Evolutionary conservation across 1,140 invertebrate species (phyloP).

Genomic region (Sminthurides bifidus): DNA sequence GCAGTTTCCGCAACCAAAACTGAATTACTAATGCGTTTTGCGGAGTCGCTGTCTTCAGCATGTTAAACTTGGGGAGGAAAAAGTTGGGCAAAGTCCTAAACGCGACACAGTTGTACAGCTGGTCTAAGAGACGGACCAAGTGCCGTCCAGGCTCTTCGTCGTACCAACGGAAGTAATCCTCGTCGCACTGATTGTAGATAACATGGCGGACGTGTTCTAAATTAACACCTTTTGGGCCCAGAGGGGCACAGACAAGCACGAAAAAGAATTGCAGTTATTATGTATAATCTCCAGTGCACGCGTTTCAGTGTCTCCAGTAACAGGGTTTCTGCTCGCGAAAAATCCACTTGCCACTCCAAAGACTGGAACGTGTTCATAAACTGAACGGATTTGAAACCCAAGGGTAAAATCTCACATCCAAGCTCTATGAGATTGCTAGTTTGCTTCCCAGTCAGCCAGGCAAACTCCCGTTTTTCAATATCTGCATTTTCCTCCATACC

Average conservation of each 20-base stretch:
- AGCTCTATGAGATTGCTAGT: constrained; percentile 10
- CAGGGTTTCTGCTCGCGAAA: constrained; percentile 11
- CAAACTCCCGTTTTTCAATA: not conserved
- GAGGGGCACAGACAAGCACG: constrained; percentile 52
- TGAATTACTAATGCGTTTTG: constrained; percentile 50
- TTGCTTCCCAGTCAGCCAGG: constrained; percentile 3
- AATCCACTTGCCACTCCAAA: constrained; percentile 22
- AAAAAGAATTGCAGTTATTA: constrained; percentile 18
- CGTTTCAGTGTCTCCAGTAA: constrained; percentile 14
- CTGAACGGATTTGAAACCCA: constrained; percentile 18
- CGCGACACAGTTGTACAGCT: constrained; percentile 40
- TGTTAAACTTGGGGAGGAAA: constrained; percentile 56
- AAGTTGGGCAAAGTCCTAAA: constrained; percentile 52
- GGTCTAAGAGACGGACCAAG: constrained; percentile 48
- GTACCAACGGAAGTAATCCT: constrained; percentile 51
- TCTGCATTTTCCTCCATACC: not conserved
- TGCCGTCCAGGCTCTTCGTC: constrained; percentile 54
- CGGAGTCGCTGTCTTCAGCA: constrained; percentile 54
- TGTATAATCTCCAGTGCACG: constrained; percentile 20
- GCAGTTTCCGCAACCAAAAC: constrained; percentile 50
- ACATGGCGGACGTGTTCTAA: constrained; percentile 55
- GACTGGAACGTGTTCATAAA: constrained; percentile 19
- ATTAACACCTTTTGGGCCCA: constrained; percentile 32
- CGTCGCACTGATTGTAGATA: constrained; percentile 65
- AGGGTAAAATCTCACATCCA: constrained; percentile 18